Evolutionary conservation across 2,888 invertebrate genomes (phyloP).

Genomic region (Anthrax anthrax): DNA sequence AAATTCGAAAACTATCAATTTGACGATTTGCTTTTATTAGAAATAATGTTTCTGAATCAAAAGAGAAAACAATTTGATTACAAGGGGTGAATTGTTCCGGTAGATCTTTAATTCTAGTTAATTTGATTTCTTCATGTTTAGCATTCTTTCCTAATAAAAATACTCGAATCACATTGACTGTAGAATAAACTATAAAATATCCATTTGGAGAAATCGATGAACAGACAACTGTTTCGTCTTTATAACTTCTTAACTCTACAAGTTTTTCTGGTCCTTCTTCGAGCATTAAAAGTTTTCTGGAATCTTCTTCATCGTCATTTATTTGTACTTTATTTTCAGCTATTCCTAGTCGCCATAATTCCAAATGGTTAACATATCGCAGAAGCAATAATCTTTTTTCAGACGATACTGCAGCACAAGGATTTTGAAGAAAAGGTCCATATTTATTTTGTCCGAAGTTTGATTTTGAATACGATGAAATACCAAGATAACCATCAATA

Average conservation of each 20-base stretch:
- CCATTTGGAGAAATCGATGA: slow-evolving; percentile 57
- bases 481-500: slow-evolving; percentile 60
- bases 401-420: slow-evolving; percentile 41
- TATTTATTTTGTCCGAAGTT: slow-evolving; percentile 44
- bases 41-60: slow-evolving; percentile 32
- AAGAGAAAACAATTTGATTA: slow-evolving; percentile 32
- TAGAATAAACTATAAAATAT: slow-evolving; percentile 61
- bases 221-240: slow-evolving; percentile 51
- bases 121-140: slow-evolving; percentile 16
- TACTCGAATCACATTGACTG: slow-evolving; percentile 47
- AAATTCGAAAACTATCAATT: slow-evolving; percentile 33
- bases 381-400: slow-evolving; percentile 43
- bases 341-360: slow-evolving; percentile 47
- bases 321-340: slow-evolving; percentile 4
- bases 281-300: slow-evolving; percentile 13
- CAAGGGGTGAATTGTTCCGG: slow-evolving; percentile 28
- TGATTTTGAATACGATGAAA: slow-evolving; percentile 48
- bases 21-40: slow-evolving; percentile 30
- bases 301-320: slow-evolving; percentile 15
- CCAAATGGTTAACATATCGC: slow-evolving; percentile 46
- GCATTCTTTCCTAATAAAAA: slow-evolving; percentile 24
- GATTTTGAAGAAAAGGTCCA: slow-evolving; percentile 53
- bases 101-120: slow-evolving; percentile 29
- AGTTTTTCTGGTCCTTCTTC: slow-evolving; percentile 48
- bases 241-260: slow-evolving; percentile 49